Evolutionary conservation across 2,888 invertebrate species (phyloP).

Genomic region (Dicyrtoma fusca): DNA sequence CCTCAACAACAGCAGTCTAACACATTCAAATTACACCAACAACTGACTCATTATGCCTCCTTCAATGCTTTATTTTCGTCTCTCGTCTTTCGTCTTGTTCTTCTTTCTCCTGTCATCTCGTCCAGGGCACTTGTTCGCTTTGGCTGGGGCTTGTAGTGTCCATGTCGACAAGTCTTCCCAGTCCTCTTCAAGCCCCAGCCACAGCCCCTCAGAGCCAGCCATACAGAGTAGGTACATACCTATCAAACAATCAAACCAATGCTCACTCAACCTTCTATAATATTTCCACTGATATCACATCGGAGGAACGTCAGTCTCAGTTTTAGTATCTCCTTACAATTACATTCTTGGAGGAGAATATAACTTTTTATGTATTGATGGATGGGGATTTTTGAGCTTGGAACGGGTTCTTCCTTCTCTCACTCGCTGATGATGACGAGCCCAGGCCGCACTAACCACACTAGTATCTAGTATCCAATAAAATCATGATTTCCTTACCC

Average conservation of each 20-base stretch:
- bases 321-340: too few species aligned
- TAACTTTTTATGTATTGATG: too few species aligned
- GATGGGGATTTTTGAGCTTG: too few species aligned
- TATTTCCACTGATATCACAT: too few species aligned
- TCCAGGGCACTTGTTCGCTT: neutral
- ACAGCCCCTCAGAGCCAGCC: too few species aligned
- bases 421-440: conserved; percentile 1
- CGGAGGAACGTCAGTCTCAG: too few species aligned
- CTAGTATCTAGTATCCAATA: conserved; percentile 16
- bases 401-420: too few species aligned
- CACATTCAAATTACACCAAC: conserved; percentile 19
- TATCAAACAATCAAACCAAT: too few species aligned
- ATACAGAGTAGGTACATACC: too few species aligned
- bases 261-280: too few species aligned
- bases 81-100: neutral
- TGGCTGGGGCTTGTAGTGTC: too few species aligned
- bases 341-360: too few species aligned
- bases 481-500: conserved; percentile 19
- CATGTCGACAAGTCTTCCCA: neutral
- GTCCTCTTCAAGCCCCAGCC: neutral
- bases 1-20: neutral
- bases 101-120: neutral
- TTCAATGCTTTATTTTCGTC: conserved; percentile 28
- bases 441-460: conserved; percentile 6
- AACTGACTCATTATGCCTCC: conserved; percentile 24